Base-by-base conservation (phyloP, 2,888 invertebrate genomes). In the Hirudinaria manillensis region DNA sequence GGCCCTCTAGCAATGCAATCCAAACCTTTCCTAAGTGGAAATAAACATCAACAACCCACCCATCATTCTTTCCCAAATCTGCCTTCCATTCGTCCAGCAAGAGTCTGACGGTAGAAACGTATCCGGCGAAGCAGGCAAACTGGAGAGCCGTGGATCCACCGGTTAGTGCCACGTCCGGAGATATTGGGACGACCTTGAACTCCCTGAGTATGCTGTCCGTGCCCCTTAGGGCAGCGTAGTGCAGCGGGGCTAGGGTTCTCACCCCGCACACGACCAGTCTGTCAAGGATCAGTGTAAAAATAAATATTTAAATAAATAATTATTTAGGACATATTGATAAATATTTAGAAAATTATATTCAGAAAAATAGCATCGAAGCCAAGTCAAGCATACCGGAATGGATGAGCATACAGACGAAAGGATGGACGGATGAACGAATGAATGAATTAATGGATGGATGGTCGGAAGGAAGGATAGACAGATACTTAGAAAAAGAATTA, bases 191-290 rank as follows among this genome's bases (percentile, higher is more conserved):
- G 21, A 56, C 67, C 3, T 77, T n/a, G 67, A 79, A 74, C 21
- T 51, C 16, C 24, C 56, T 32, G 10, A 79, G 51, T n/a, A 78
- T 76, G 34, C 66, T 72, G 55, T 74, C 75, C 2, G 73, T 53
- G 10, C 80, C 80, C 29, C 74, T 27, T 56, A 80, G 55, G 27
- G 80, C 79, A 16, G 80, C 78, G 74, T 78, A 75, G 74, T 78
- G 79, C 53, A 79, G 72, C 3, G 78, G 55, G 3, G 77, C 76
- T 2, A 80, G 70, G 2, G 78, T 76, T 27, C 53, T 45, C 32
- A 80, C 76, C 32, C 80, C 80, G 73, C 76, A 80, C 36, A 74
- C 70, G 19, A 78, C 34, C 75, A 80, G 76, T 29, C 61, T 61
- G 61, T 61, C n/a, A 16, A 2, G 61, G 27, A 56, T 56, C 3